Base-by-base conservation (phyloP, 2,113 vertebrate species). In the Hassar affinis region DNA sequence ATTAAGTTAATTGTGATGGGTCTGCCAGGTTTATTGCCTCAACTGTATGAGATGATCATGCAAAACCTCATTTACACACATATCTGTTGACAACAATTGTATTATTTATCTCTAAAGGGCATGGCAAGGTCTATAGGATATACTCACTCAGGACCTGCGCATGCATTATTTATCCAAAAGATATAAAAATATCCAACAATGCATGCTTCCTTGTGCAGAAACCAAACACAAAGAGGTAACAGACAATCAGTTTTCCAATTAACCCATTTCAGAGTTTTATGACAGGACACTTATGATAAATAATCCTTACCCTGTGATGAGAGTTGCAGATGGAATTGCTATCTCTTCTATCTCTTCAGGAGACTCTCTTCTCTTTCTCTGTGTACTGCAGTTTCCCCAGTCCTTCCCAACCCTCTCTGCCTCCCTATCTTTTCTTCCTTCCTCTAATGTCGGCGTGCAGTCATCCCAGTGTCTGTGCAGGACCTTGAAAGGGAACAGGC, bases 401-500 rank as follows among this genome's bases (percentile, higher is more conserved):
- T 84, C 47, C 64, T 69, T 78, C 52, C 68, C 72, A 61, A 30
- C 61, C 42, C 57, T 42, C 27, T 76, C 69, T 59, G 78, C 83
- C 76, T 78, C 25, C 27, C 59, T 54, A 11, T 18, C 17, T 79
- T 74, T 51, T 47, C 42, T 45, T 51, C 42, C 35, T 74, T 81
- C 12, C 45, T 52, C 56, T 79, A 79, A 59, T 75, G 83, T 76
- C 74, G 78, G 27, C n/a, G 59, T 86, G 75, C 84, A 74, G 85
- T 83, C 71, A 57, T 85, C 47, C 54, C 77, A 76, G 83, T 75
- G 47, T 87, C 86, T 77, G 57, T 75, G 62, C 38, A 52, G 84
- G 80, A 86, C 80, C 79, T 85, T 81, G 61, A 78, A 78, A 86
- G 79, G 79, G 74, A 49, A 85, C 72, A 80, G 79, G 59, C 56